These are phyloP conservation scores for Eupithecia vulgata DNA, from an alignment of 2,888 invertebrate species.

Conservation along the genomic window DNA sequence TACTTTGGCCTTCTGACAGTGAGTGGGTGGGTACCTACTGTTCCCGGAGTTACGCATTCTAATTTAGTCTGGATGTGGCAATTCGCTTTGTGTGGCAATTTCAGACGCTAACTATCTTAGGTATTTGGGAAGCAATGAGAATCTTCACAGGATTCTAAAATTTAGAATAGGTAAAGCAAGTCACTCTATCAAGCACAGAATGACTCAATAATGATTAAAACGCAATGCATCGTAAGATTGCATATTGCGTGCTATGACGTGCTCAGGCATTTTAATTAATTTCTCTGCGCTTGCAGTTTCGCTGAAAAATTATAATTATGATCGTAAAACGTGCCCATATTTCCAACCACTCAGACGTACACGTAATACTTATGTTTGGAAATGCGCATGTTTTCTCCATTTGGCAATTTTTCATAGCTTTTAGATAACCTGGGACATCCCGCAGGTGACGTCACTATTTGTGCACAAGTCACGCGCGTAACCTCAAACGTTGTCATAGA, in stretches of 20 bases:
- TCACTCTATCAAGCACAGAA: background rate
- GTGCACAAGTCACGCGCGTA: slow-evolving; percentile 27
- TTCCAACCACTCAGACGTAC: background rate
- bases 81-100: slow-evolving; percentile 32
- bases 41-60: slow-evolving; percentile 36
- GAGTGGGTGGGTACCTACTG: slow-evolving; percentile 48
- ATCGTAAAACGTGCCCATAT: background rate
- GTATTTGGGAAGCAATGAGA: background rate
- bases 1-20: slow-evolving; percentile 61
- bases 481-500: background rate
- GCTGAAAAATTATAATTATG: background rate
- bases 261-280: slow-evolving; percentile 3
- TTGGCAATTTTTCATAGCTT: slow-evolving; percentile 13
- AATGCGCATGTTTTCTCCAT: slow-evolving; percentile 3
- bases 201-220: slow-evolving; percentile 17
- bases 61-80: slow-evolving; percentile 34
- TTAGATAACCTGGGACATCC: slow-evolving; percentile 22
- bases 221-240: slow-evolving; percentile 34
- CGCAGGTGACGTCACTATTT: slow-evolving; percentile 25
- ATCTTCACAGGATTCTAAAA: background rate
- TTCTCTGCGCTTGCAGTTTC: background rate
- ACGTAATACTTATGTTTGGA: background rate
- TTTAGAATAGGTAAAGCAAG: background rate
- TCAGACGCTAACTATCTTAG: background rate
- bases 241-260: slow-evolving; percentile 23